A percentile compares a stretch with the other conserved stretches of the same genome.
Evolutionary conservation across 2,797 vertebrate genomes (phyloP).

Genomic region (Prionace glauca): DNA sequence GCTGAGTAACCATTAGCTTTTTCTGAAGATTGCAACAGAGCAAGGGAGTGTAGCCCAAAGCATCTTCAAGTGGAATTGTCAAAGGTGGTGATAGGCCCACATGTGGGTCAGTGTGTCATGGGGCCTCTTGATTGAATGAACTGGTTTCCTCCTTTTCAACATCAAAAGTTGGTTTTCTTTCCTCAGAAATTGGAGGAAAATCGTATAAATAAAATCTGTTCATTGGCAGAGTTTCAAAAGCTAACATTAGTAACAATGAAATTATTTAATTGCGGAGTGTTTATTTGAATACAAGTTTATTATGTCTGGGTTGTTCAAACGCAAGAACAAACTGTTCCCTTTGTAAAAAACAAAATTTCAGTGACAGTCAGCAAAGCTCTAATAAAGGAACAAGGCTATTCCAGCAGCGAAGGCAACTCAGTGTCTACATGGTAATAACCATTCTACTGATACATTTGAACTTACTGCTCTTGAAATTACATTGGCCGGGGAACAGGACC

Average conservation of each 20-base stretch:
- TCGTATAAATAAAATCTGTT: not conserved
- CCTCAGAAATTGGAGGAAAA: not conserved
- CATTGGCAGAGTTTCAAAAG: not conserved
- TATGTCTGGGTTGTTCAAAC: not conserved
- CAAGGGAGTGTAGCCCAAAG: not conserved
- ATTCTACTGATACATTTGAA: not conserved
- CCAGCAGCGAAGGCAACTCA: not conserved
- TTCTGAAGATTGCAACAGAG: not conserved
- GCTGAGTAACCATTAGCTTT: not conserved
- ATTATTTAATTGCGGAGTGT: not conserved
- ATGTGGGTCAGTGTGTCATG: not conserved
- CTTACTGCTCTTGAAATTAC: not conserved
- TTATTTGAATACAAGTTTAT: not conserved
- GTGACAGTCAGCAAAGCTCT: not conserved
- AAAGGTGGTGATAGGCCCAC: not conserved
- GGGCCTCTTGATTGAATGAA: not conserved
- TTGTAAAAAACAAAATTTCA: not conserved
- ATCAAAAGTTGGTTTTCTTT: not conserved
- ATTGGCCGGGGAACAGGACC: not conserved
- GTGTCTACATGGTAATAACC: not conserved
- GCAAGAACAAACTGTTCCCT: constrained; percentile 7
- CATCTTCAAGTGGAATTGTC: not conserved
- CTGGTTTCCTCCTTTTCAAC: not conserved
- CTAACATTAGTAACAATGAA: not conserved
- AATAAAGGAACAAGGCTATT: not conserved